Base-by-base conservation (phyloP, 2,797 vertebrate genomes). In the Anabas testudineus region DNA sequence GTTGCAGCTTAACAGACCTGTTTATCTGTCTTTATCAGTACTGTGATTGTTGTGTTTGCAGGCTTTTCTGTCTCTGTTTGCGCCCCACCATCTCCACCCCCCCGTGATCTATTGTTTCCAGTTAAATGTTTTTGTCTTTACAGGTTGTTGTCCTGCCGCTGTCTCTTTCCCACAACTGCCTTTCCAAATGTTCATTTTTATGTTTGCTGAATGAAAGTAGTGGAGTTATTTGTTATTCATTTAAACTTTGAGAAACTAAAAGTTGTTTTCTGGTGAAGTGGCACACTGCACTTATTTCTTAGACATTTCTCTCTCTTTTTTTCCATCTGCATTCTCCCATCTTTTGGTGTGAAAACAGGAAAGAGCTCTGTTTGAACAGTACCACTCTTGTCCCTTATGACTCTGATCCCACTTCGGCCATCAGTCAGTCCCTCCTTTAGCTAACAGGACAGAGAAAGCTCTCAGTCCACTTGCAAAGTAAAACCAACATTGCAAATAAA, bases 351-450 rank as follows among this genome's bases (percentile, higher is more conserved):
- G 81, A 87, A 88, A 86, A 89, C 86, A 90, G 87, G 85, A 89
- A 89, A 70, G 75, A 65, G 76, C 82, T 83, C 45, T 81, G 78
- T 88, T 87, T 88, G 74, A 88, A 90, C 87, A 90, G 87, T 85
- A 84, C 80, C 81, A 83, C 85, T 88, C 78, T 88, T 90, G 86
- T 92, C 88, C 82, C 83, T 66, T 66, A 87, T 88, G 90, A 71
- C 86, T 88, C 67, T 72, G 78, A 77, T 81, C 74, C 82, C 41
- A 2, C 62, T 72, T 24, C 47, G 51, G 48, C 66, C 83, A 81
- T 87, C 74, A 80, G n/a, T 88, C 73, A 77, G 67, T 74, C 72
- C 54, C 76, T 88, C 74, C 74, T 71, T 81, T 55, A 70, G 78
- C 84, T 43, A 76, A 76, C 67, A 77, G 65, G 45, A 37, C 48